Percentiles rank a stretch among this genome's conserved stretches.
Evolutionary conservation across 2,113 vertebrate species (phyloP).

Genomic region (Lasiurus borealis): DNA sequence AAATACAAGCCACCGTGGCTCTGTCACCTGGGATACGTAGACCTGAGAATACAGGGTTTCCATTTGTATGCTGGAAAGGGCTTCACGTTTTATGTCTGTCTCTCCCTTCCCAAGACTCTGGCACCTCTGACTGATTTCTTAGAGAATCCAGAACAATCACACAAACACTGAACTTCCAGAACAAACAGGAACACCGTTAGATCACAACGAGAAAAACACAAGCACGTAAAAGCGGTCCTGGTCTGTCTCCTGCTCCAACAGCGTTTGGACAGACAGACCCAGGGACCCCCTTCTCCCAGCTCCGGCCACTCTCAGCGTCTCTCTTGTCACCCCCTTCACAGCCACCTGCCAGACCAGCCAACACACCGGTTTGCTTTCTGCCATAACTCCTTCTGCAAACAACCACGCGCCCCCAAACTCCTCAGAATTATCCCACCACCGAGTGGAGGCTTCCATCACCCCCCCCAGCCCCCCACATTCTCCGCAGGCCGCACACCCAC

Average conservation of each 20-base stretch:
- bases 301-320: neutral
- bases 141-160: neutral
- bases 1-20: constrained; percentile 17
- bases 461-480: neutral
- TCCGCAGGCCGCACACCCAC: neutral
- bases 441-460: neutral
- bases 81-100: neutral
- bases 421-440: neutral
- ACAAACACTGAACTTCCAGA: neutral
- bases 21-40: neutral
- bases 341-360: neutral
- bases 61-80: neutral
- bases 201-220: neutral
- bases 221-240: no score
- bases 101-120: neutral
- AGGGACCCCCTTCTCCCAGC: neutral
- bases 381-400: neutral
- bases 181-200: neutral
- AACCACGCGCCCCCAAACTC: neutral
- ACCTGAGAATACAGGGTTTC: neutral
- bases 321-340: neutral
- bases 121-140: neutral
- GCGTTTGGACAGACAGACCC: neutral
- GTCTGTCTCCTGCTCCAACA: neutral
- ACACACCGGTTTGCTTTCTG: neutral